Evolutionary conservation across 2,888 invertebrate genomes (phyloP).

Genomic region (Drosophila neonasuta): DNA sequence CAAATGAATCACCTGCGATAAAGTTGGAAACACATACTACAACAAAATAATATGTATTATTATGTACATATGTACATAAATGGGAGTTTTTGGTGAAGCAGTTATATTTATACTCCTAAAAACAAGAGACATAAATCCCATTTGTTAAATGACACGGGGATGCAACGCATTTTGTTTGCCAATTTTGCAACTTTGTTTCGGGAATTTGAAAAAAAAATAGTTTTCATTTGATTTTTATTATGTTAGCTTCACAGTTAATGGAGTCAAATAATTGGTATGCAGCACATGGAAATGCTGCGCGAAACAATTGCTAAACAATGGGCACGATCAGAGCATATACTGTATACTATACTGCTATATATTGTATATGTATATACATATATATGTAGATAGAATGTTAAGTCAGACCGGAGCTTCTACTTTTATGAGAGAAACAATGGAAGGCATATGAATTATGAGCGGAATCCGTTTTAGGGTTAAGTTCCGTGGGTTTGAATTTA

Average conservation of each 20-base stretch:
- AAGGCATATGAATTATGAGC: conserved; percentile 72
- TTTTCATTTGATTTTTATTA: conserved; percentile 58
- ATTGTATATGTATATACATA: conserved; percentile 7
- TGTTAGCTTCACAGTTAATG: conserved; percentile 36
- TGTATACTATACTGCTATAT: conserved; percentile 28
- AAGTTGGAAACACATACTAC: conserved; percentile 17
- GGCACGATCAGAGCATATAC: conserved; percentile 62
- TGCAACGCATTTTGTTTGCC: conserved; percentile 42
- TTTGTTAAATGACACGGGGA: conserved; percentile 54
- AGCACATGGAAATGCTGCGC: conserved; percentile 63
- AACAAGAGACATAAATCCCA: conserved; percentile 55
- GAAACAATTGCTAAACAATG: conserved; percentile 69
- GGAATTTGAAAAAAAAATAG: conserved; percentile 35
- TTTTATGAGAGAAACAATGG: conserved; percentile 67
- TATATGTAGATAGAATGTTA: conserved; percentile 23
- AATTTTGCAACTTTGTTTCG: conserved; percentile 43
- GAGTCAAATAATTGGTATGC: conserved; percentile 60
- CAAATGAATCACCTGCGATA: conserved; percentile 35
- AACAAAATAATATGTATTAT: background rate
- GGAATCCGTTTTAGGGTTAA: conserved; percentile 41
- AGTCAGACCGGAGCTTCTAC: conserved; percentile 44
- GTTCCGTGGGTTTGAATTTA: conserved; percentile 49
- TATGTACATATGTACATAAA: background rate
- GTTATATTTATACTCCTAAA: conserved; percentile 13
- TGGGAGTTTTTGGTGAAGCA: conserved; percentile 11